Percentiles rank a stretch among this genome's conserved stretches.
Conservation (phyloP, 2,888 invertebrate species). For the Scelioninae gen. 1 region DNA sequence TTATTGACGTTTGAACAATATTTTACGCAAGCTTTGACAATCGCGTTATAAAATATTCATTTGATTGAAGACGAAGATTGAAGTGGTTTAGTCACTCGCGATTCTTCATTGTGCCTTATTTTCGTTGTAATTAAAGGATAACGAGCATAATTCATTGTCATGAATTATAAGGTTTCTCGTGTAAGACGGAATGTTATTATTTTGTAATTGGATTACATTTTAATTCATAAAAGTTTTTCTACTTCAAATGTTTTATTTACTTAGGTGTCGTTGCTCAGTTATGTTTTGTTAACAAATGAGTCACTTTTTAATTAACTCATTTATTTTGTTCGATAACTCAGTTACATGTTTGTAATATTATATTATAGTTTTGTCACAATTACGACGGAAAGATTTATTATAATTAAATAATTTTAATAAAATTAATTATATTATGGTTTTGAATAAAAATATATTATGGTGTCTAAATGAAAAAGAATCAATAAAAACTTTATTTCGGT, state of each 20-base stretch:
- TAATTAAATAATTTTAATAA: too few relatives aligned
- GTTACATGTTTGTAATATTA: not conserved
- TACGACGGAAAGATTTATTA: too few relatives aligned
- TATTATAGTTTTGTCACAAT: too few relatives aligned
- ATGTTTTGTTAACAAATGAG: too few relatives aligned
- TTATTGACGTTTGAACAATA: constrained; percentile 24
- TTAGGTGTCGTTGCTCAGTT: not conserved
- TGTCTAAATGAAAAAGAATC: too few relatives aligned
- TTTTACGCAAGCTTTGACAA: constrained; percentile 28
- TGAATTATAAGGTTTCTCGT: constrained; percentile 10
- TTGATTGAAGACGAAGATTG: constrained; percentile 17
- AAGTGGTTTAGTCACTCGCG: constrained; percentile 14
- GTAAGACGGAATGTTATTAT: constrained; percentile 19
- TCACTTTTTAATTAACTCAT: too few relatives aligned
- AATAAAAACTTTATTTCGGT: too few relatives aligned
- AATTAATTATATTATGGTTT: too few relatives aligned
- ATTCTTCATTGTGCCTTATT: constrained; percentile 11
- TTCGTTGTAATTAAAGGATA: constrained; percentile 35
- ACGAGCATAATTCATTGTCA: constrained; percentile 26
- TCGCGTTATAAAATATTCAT: constrained; percentile 22
- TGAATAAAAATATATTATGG: too few relatives aligned
- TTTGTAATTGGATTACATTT: constrained; percentile 22
- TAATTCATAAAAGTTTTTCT: not conserved
- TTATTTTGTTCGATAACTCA: not conserved
- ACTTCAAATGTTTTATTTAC: not conserved